Evolutionary conservation across 2,113 vertebrate species (phyloP).

Genomic region (Probosciger aterrimus): DNA sequence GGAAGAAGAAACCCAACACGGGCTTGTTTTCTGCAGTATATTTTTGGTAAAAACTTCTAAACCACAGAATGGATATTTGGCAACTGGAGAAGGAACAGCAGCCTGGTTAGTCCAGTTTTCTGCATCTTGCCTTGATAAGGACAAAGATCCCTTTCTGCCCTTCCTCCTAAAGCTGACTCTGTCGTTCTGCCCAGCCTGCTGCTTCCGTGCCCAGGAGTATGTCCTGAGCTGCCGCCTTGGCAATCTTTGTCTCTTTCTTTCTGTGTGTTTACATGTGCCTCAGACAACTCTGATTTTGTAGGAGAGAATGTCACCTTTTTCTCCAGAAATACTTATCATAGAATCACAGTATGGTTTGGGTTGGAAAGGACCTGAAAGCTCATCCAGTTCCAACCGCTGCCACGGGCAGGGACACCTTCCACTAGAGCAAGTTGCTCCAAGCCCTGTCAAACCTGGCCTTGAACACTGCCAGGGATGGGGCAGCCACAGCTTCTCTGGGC

Average conservation of each 20-base stretch:
- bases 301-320: neutral
- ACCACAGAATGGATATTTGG: neutral
- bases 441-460: neutral
- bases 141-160: neutral
- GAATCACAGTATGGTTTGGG: neutral
- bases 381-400: neutral
- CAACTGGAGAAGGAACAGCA: neutral
- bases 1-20: rapidly evolving
- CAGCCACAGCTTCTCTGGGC: neutral
- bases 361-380: neutral
- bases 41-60: neutral
- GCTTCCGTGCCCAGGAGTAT: neutral
- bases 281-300: neutral
- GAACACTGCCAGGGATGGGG: neutral
- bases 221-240: rapidly evolving
- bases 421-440: neutral
- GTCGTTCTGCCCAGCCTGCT: neutral
- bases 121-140: neutral
- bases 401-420: neutral
- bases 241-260: neutral
- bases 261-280: neutral
- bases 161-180: rapidly evolving
- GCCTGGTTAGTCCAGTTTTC: neutral
- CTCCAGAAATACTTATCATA: neutral
- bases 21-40: neutral